These are phyloP conservation scores for Cyprinella venusta DNA, from an alignment of 2,797 vertebrate species.

Conservation along the genomic window DNA sequence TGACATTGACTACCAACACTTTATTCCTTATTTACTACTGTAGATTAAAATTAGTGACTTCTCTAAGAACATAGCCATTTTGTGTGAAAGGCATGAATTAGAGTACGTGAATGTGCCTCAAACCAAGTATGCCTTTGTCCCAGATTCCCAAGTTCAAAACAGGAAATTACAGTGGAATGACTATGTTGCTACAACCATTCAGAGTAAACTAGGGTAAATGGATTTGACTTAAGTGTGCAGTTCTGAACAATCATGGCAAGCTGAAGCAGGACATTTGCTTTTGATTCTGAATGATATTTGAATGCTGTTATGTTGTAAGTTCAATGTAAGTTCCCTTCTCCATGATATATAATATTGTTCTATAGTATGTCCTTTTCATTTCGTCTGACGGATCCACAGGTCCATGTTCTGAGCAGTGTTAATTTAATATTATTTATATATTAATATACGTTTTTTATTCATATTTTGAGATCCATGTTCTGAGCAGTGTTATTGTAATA, in stretches of 20 bases:
- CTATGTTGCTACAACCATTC: not conserved
- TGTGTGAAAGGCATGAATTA: not conserved
- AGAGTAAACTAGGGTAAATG: not conserved
- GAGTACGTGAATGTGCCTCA: not conserved
- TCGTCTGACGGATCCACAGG: not conserved
- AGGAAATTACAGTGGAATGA: conserved; percentile 4
- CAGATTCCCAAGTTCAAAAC: conserved; percentile 2
- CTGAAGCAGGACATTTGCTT: conserved; percentile 37
- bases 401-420: not conserved
- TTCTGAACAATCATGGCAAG: conserved; percentile 4
- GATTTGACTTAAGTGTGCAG: too few relatives aligned
- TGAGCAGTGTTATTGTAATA: not conserved
- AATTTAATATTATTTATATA: not conserved
- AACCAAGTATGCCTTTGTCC: not conserved
- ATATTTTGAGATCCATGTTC: not conserved
- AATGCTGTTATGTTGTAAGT: not conserved
- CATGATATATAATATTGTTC: not conserved
- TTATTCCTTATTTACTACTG: not conserved
- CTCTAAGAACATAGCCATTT: not conserved
- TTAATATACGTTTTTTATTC: not conserved
- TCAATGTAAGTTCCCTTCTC: not conserved
- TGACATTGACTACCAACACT: not conserved
- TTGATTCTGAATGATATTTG: not conserved
- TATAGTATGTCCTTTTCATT: not conserved
- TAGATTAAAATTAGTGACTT: not conserved